Percentiles rank a stretch among this genome's conserved stretches.
Conservation (phyloP, 2,888 invertebrate species). For the Lucinisca nassula region DNA sequence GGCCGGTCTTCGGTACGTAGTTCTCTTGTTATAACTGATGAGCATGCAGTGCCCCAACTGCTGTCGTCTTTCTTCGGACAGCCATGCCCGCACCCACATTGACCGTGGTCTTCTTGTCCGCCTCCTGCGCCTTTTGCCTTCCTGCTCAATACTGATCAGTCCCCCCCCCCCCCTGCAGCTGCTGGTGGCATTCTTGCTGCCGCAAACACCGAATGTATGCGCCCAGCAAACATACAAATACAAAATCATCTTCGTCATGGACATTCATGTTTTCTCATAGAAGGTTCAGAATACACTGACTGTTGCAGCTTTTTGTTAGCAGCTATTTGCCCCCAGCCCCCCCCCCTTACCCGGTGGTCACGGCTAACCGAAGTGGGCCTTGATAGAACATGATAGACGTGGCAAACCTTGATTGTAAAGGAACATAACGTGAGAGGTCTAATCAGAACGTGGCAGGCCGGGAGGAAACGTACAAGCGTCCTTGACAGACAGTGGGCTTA, state of each 20-base stretch:
- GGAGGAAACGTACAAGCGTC: too few species aligned
- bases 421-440: too few species aligned
- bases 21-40: neutral
- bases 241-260: constrained; percentile 5
- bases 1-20: too few species aligned
- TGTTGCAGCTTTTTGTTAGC: neutral
- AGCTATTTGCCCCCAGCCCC: neutral
- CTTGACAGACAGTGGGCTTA: too few species aligned
- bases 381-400: too few species aligned
- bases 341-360: neutral
- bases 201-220: neutral
- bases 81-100: neutral
- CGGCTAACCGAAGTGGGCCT: too few species aligned
- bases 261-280: neutral
- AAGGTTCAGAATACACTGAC: neutral
- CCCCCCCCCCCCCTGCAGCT: neutral
- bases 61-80: neutral
- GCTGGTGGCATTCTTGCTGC: neutral
- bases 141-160: neutral
- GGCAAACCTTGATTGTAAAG: too few species aligned
- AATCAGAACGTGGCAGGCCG: too few species aligned
- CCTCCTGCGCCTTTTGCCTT: neutral
- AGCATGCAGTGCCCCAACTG: neutral
- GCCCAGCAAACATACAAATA: constrained; percentile 6
- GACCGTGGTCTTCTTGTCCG: neutral